These are phyloP conservation scores for Morelia viridis DNA, from an alignment of 2,797 vertebrate species.

Conservation along the genomic window DNA sequence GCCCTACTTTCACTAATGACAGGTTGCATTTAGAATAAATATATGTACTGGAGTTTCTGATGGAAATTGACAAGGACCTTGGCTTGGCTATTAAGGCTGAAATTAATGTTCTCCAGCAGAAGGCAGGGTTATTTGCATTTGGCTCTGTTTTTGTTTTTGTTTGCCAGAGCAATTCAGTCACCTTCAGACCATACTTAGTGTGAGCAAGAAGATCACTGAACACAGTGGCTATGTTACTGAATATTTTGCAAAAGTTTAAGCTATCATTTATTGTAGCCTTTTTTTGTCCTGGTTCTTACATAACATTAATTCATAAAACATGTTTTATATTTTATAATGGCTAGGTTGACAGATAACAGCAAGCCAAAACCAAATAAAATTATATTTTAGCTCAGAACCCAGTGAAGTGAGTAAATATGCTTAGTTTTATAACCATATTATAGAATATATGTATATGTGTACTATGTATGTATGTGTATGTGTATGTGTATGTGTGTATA, in stretches of 20 bases:
- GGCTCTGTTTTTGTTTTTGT: slow-evolving; percentile 14
- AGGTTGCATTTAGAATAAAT: slow-evolving; percentile 12
- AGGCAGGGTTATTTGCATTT: not conserved
- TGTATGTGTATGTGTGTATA: not conserved
- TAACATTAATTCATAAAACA: not conserved
- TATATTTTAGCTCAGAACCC: not conserved
- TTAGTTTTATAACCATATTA: not conserved
- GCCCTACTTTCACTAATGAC: slow-evolving; percentile 17
- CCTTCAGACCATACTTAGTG: not conserved
- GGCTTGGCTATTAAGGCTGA: slow-evolving; percentile 19
- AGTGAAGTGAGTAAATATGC: not conserved
- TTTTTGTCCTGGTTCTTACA: not conserved
- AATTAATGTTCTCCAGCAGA: slow-evolving; percentile 28
- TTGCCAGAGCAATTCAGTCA: slow-evolving; percentile 3
- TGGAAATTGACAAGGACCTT: slow-evolving; percentile 13
- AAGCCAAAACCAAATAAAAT: not conserved
- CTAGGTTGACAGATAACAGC: not conserved
- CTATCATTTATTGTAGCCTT: not conserved
- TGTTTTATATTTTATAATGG: not conserved
- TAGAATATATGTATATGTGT: not conserved
- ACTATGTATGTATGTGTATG: not conserved
- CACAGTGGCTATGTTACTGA: not conserved
- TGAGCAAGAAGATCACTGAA: not conserved
- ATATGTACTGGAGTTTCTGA: not conserved
- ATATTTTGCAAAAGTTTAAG: not conserved